Evolutionary conservation across 1,140 invertebrate species (phyloP), one percentile per base, ranked within the genome.

Genomic region (Drosophila jambulina): DNA sequence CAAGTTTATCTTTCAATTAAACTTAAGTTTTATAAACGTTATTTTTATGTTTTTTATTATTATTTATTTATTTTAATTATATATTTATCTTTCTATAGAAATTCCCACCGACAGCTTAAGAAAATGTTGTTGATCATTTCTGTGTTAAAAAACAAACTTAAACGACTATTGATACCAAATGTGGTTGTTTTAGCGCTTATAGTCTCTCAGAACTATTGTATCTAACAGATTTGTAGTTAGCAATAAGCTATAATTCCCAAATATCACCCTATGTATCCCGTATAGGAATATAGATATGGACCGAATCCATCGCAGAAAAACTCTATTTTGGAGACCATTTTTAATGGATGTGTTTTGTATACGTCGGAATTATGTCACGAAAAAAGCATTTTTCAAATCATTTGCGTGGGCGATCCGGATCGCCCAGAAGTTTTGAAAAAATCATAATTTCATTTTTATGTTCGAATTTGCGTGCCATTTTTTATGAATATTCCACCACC

Each of bases 401-500:
- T 63, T 53, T 53, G 76, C 67, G 75, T 77, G 80, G 70, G 83
- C 78, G 60, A 61, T 63, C 29, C 8, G 21, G 32, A 34, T 54
- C 51, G 51, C 60, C 76, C 48, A 40, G 64, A 79, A 71, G 62
- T 75, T 75, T 58, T 54, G 19, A 68, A 80, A 61, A 78, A 74
- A 84, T 88, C 85, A 88, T 90, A 91, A 88, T 88, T 88, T 90
- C 19, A 59, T 69, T 88, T 78, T 82, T 72, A 84, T 88, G 65
- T 88, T 75, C 62, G 40, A 49, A 78, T 80, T 58, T 68, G 65
- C 59, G 75, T 72, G 75, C 79, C 60, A 86, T 74, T 88, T 85
- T 85, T 87, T 85, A 75, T 85, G 46, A 48, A 75, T 85, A 32
- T 32, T 71, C 46, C 72, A 81, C 51, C 13, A 54, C 32, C 27